Conservation (phyloP, 2,113 vertebrate genomes). For the Protobothrops flavoviridis region DNA sequence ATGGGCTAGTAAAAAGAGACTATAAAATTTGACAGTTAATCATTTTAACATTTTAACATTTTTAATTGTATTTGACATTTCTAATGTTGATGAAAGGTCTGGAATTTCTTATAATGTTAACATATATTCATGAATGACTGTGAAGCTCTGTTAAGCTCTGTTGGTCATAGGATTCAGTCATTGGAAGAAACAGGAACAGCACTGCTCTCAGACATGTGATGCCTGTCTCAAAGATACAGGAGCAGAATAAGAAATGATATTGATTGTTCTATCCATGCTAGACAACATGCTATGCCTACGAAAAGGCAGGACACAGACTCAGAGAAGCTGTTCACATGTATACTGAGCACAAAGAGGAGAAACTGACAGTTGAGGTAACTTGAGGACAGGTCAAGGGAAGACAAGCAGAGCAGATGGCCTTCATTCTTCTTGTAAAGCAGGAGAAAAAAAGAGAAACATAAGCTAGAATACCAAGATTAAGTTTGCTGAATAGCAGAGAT, state of each 20-base stretch:
- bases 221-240: neutral
- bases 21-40: neutral
- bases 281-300: neutral
- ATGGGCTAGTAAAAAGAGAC: neutral
- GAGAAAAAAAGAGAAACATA: neutral
- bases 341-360: neutral
- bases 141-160: neutral
- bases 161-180: neutral
- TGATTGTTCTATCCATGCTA: neutral
- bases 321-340: neutral
- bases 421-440: neutral
- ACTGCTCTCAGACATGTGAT: neutral
- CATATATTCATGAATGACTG: neutral
- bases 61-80: constrained; percentile 3
- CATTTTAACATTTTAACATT: neutral
- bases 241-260: neutral
- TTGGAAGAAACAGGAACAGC: neutral
- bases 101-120: neutral
- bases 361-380: neutral
- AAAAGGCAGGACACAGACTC: neutral
- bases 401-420: neutral
- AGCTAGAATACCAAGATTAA: neutral
- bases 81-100: neutral
- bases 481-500: neutral
- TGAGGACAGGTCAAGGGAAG: neutral